A percentile compares a stretch with the other conserved stretches of the same genome.
Evolutionary conservation across 2,113 vertebrate species (phyloP).

Genomic region (Lutjanus erythropterus): DNA sequence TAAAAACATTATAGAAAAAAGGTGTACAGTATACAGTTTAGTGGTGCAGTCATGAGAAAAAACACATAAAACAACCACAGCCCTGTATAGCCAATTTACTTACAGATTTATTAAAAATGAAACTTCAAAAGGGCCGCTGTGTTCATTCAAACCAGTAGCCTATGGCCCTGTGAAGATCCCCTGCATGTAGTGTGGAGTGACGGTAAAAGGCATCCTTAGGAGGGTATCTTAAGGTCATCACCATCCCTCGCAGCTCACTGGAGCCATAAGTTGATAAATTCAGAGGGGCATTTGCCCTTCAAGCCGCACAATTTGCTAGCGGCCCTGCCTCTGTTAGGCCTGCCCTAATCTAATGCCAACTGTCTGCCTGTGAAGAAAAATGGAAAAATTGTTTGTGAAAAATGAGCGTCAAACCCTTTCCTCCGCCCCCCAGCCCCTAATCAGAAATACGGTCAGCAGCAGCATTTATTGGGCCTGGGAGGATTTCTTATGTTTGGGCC

Average conservation of each 20-base stretch:
- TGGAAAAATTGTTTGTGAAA: slow-evolving; percentile 86
- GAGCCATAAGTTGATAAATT: slow-evolving; percentile 86
- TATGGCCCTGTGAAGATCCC: slow-evolving; percentile 62
- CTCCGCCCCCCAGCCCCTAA: slow-evolving; percentile 74
- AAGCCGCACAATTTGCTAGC: slow-evolving; percentile 84
- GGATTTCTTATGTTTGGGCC: slow-evolving; percentile 77
- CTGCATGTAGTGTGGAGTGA: slow-evolving; percentile 61
- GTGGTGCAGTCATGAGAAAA: background rate
- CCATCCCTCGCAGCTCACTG: slow-evolving; percentile 79
- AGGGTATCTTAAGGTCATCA: slow-evolving; percentile 85
- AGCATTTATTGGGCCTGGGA: slow-evolving; percentile 82
- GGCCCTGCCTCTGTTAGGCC: slow-evolving; percentile 81
- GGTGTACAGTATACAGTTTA: slow-evolving; percentile 10
- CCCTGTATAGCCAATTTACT: slow-evolving; percentile 34
- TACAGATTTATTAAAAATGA: slow-evolving; percentile 57
- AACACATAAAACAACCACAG: slow-evolving; percentile 19
- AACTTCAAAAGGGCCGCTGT: slow-evolving; percentile 25
- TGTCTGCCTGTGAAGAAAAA: slow-evolving; percentile 85
- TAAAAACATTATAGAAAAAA: slow-evolving; percentile 16
- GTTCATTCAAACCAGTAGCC: slow-evolving; percentile 44
- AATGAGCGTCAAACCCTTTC: slow-evolving; percentile 79
- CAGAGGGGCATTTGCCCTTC: slow-evolving; percentile 87
- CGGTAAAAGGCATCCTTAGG: slow-evolving; percentile 80
- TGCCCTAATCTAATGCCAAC: slow-evolving; percentile 87
- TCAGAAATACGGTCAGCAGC: slow-evolving; percentile 79